Evolutionary conservation across 2,113 vertebrate species (phyloP), one percentile per base, ranked within the genome.

Genomic region (Ciconia boyciana): DNA sequence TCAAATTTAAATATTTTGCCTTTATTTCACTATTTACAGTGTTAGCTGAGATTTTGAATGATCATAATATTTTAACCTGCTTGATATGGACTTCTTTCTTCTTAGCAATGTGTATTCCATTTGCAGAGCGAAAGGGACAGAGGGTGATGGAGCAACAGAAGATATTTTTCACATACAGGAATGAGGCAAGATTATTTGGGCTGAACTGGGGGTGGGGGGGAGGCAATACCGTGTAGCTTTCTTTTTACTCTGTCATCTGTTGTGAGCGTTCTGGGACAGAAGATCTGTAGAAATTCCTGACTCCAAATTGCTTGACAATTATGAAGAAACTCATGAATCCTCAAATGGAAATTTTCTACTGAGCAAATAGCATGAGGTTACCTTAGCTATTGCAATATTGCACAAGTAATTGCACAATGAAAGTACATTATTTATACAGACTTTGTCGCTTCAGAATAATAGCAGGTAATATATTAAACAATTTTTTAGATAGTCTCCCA

Each of bases 391-490:
- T 92, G 88, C 88, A 86, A 32, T 93, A 89, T 94, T 95, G 90
- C 94, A 92, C 48, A 95, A 92, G 51, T 95, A 94, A 78, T 96
- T 97, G 93, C 96, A 89, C 83, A 96, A 92, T 89, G 39, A 64
- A 92, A 83, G 79, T 58, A 83, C 48, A 13, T 94, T 94, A 82
- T 92, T 90, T 89, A 43, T 93, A 74, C 43, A 87, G 88, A 83
- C 72, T 91, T 95, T 25, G 49, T 72, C 25, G 72, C 36, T 93
- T 93, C 41, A 78, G 48, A 89, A 89, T 92, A 96, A 83, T 78
- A 82, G n/a, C 70, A 69, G 28, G 54, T 83, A 79, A 57, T 89
- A 75, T 16, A 62, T 87, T 39, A 39, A 39, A 39, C 17, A 19
- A n/a, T 29, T 79, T 88, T 86, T 91, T 41, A 62, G 16, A 9